phyloP scores from a whole-genome alignment of 92 coral and sea anemone genomes.

The Epizoanthus scotinus region DNA sequence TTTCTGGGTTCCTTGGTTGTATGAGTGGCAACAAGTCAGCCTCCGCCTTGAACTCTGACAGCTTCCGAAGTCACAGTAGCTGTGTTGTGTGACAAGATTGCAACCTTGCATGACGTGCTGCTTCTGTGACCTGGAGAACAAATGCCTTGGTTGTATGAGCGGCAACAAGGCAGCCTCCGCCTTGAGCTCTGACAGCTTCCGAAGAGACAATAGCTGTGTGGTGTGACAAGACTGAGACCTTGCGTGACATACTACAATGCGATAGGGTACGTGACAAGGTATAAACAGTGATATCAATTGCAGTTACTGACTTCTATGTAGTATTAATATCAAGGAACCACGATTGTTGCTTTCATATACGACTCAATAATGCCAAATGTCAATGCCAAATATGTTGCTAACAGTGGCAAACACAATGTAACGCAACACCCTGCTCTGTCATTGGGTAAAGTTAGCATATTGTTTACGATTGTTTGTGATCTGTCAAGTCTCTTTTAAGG shows the following conservation, averaged over 20 bases:
- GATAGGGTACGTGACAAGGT: slow-evolving; percentile 1
- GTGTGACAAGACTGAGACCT: background rate
- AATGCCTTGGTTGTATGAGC: slow-evolving; percentile 92
- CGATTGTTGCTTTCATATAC: too few relatives aligned
- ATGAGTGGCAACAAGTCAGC: slow-evolving; percentile 84
- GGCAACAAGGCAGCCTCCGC: slow-evolving; percentile 77
- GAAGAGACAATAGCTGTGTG: slow-evolving; percentile 30
- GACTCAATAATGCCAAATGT: too few relatives aligned
- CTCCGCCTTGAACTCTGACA: slow-evolving; percentile 49
- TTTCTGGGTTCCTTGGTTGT: slow-evolving; percentile 57
- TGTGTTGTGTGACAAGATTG: slow-evolving; percentile 10
- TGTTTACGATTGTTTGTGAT: too few relatives aligned
- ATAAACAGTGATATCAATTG: background rate
- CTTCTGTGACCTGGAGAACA: slow-evolving; percentile 96
- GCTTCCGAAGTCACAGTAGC: slow-evolving; percentile 29
- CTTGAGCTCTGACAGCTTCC: slow-evolving; percentile 40
- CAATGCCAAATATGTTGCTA: too few relatives aligned
- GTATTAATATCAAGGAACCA: too few relatives aligned
- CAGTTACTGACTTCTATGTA: too few relatives aligned
- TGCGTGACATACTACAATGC: background rate
- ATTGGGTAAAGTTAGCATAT: too few relatives aligned
- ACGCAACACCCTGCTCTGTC: too few relatives aligned
- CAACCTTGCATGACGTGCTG: slow-evolving; percentile 38
- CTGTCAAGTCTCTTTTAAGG: too few relatives aligned
- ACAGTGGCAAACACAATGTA: too few relatives aligned